Percentiles rank a stretch among this genome's conserved stretches.
phyloP scores from a whole-genome alignment of 2,797 vertebrate genomes.

The Sebastes oblongus region DNA sequence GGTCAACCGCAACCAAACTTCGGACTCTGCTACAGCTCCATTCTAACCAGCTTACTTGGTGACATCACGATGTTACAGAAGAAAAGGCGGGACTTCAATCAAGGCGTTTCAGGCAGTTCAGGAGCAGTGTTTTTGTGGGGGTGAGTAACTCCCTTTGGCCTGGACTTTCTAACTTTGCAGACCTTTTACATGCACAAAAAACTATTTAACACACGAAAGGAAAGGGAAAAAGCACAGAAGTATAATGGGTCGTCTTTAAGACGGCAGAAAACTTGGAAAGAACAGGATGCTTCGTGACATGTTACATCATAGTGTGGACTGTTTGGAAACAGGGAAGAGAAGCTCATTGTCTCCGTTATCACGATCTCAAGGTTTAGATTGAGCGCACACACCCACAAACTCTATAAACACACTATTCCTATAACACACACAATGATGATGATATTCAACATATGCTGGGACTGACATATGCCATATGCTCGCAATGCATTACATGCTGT shows the following conservation, averaged over 20 bases:
- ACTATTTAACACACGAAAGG: too few relatives aligned
- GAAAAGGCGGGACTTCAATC: too few relatives aligned
- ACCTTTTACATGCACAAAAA: too few relatives aligned
- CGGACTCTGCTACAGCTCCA: rapidly evolving
- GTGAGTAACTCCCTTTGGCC: too few relatives aligned
- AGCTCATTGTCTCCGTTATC: neutral
- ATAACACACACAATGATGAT: neutral
- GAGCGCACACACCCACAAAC: neutral
- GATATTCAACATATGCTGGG: neutral
- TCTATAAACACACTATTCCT: neutral
- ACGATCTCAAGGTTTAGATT: neutral
- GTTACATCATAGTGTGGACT: neutral
- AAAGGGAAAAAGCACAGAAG: neutral
- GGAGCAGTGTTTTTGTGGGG: too few relatives aligned
- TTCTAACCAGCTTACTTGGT: too few relatives aligned
- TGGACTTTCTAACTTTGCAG: too few relatives aligned
- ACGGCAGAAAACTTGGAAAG: neutral
- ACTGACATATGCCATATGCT: conserved; percentile 8
- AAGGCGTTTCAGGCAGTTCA: too few relatives aligned
- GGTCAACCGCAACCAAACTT: too few relatives aligned
- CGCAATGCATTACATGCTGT: neutral
- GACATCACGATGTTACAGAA: too few relatives aligned
- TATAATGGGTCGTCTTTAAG: neutral
- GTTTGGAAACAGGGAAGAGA: neutral
- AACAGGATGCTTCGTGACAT: neutral